Base-by-base conservation (phyloP, 1,140 invertebrate species). In the Eupristina koningsbergeri region DNA sequence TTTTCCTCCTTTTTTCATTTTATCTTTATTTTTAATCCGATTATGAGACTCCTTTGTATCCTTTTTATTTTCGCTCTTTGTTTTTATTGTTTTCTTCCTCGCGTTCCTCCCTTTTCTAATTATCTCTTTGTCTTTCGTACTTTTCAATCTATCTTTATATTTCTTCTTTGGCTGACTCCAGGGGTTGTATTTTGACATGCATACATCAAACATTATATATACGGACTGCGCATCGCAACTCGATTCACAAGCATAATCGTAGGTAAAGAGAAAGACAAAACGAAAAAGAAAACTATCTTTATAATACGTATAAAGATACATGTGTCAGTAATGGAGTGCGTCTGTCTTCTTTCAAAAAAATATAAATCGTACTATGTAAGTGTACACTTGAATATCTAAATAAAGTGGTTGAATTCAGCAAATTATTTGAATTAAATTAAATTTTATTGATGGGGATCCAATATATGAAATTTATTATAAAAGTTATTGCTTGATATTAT, bases 151-250 rank as follows among this genome's bases (percentile, higher is more conserved):
- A 61, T 34, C 34, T 82, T 47, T 75, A 3, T 5, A 53, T 81
- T 85, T 78, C 63, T 22, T 64, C 58, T 64, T 29, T 64, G 53
- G 87, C n/a, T 45, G 26, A 58, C 31, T 61, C 6, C 5, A 7
- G 13, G 26, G 29, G 39, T 29, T 61, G 5, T 50, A 53, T 50
- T 26, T 64, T 34, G 5, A 34, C n/a, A 39, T n/a, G 3, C 64
- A 79, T 79, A 79, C 19, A n/a, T 85, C 85, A 90, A 89, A 89
- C 92, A 91, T 92, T 92, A 92, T 90, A 92, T 91, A 91, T 91
- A 92, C 91, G 89, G 89, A 88, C 89, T 88, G 87, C 87, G 81
- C 45, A 36, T 22, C 22, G 26, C 26, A 13, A 50, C 19, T 26
- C 22, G 26, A 26, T 41, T 26, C 36, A 19, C 71, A 47, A 45